Evolutionary conservation across 2,113 vertebrate species (phyloP).

Genomic region (Pholis gunnellus): DNA sequence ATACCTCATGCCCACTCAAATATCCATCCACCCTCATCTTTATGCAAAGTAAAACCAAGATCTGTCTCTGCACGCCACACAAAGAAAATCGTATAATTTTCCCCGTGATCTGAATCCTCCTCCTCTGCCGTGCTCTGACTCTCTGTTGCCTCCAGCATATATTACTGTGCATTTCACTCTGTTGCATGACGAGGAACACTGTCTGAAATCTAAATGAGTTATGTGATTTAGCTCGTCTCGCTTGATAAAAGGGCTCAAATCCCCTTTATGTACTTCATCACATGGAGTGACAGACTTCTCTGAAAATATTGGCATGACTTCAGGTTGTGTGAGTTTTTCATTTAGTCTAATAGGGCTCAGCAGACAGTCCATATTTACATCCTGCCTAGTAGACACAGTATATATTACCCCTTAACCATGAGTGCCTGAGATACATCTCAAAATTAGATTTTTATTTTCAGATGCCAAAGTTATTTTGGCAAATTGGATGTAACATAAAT

Average conservation of each 20-base stretch:
- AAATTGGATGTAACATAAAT: neutral
- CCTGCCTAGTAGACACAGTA: constrained; percentile 1
- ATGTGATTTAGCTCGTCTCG: constrained; percentile 38
- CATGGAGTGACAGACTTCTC: constrained; percentile 22
- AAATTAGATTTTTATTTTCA: neutral
- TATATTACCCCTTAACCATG: constrained; percentile 5
- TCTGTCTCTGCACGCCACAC: neutral
- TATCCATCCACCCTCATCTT: constrained; percentile 20
- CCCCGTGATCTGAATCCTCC: neutral
- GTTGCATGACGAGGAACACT: constrained; percentile 25
- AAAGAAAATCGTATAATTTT: neutral
- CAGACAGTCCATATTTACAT: constrained; percentile 18
- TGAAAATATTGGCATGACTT: constrained; percentile 26
- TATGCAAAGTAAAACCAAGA: constrained; percentile 23
- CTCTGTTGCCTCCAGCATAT: constrained; percentile 17
- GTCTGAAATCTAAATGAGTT: constrained; percentile 33
- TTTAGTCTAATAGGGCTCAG: constrained; percentile 6
- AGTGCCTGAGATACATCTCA: neutral
- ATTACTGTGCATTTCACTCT: constrained; percentile 27
- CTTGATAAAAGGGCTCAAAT: constrained; percentile 38
- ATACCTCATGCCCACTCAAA: neutral
- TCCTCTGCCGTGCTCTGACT: neutral
- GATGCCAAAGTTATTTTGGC: constrained; percentile 7
- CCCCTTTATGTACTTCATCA: constrained; percentile 27
- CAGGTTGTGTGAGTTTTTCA: neutral